Evolutionary conservation across 2,888 invertebrate species (phyloP).

Genomic region (Cetonia aurata): DNA sequence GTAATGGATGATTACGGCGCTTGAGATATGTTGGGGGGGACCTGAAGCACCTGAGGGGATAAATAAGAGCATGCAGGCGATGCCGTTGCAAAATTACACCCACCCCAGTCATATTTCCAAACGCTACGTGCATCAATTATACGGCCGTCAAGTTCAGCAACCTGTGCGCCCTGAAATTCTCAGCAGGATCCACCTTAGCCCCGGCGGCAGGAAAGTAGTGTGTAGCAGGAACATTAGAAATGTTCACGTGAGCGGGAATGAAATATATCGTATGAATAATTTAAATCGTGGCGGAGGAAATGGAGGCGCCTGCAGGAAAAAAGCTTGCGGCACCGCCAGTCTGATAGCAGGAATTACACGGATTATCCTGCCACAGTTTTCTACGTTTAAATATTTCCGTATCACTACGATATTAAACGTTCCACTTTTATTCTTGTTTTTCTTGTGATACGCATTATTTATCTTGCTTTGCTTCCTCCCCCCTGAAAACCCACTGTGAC

Average conservation of each 20-base stretch:
- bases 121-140: conserved; percentile 45
- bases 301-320: conserved; percentile 53
- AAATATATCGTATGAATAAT: conserved; percentile 62
- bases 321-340: conserved; percentile 50
- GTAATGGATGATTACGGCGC: conserved; percentile 27
- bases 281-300: conserved; percentile 56
- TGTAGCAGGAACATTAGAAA: conserved; percentile 45
- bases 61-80: conserved; percentile 35
- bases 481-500: not conserved
- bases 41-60: conserved; percentile 26
- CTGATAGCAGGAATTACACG: conserved; percentile 56
- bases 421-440: conserved; percentile 23
- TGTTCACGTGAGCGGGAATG: conserved; percentile 59
- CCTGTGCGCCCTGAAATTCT: conserved; percentile 41
- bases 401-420: conserved; percentile 32
- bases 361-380: conserved; percentile 55
- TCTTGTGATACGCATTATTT: conserved; percentile 35
- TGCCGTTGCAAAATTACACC: conserved; percentile 38
- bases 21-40: conserved; percentile 5
- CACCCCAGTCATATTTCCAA: conserved; percentile 42
- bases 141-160: conserved; percentile 43
- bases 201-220: conserved; percentile 42
- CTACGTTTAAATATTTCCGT: conserved; percentile 36
- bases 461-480: conserved; percentile 4
- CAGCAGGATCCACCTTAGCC: conserved; percentile 40